Conservation (phyloP, 2,797 vertebrate species). For the Selene dorsalis region DNA sequence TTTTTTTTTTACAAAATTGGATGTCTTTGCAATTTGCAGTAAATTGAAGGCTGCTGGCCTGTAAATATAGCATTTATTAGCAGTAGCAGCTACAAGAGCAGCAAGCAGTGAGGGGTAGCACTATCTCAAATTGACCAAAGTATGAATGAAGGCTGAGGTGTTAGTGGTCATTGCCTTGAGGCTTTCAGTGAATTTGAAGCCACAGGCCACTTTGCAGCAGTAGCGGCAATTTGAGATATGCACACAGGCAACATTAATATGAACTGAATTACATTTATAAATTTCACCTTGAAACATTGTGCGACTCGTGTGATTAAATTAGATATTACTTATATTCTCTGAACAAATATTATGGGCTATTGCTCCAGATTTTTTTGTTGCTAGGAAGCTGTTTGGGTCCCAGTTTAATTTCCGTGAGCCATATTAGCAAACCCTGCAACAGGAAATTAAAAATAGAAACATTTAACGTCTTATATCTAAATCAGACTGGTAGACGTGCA, state of each 20-base stretch:
- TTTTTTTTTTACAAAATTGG: neutral
- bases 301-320: neutral
- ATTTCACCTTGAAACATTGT: neutral
- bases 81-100: neutral
- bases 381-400: conserved; percentile 11
- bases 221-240: neutral
- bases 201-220: neutral
- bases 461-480: neutral
- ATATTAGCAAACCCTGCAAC: conserved; percentile 9
- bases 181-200: neutral
- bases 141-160: neutral
- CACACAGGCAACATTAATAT: neutral
- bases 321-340: neutral
- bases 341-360: neutral
- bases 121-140: neutral
- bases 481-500: neutral
- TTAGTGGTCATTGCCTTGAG: neutral
- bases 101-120: neutral
- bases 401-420: conserved; percentile 14
- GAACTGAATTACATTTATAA: neutral
- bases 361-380: conserved; percentile 2
- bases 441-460: conserved; percentile 23
- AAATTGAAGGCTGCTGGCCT: neutral
- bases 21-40: neutral
- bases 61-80: neutral